Conservation (phyloP, 53 echinoderm and acorn worm genomes). For the Arbacia lixula region DNA sequence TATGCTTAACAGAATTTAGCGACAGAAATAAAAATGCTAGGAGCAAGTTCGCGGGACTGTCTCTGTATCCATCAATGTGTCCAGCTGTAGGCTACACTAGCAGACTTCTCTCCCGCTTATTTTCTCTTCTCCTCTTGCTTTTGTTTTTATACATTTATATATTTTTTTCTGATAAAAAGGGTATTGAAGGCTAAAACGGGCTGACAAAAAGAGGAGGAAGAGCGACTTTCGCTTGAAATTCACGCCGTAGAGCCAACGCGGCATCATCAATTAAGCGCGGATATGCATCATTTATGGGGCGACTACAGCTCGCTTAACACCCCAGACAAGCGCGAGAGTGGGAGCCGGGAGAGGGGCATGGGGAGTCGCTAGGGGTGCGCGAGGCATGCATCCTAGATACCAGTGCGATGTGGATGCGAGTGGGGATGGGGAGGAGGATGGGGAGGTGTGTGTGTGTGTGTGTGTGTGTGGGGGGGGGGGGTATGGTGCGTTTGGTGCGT, state of each 20-base stretch:
- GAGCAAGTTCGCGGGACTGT: conserved; percentile 13
- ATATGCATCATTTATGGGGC: conserved; percentile 54
- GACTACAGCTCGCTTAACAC: conserved; percentile 54
- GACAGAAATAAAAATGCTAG: conserved; percentile 38
- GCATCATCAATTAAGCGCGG: conserved; percentile 57
- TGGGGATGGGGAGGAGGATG: not conserved
- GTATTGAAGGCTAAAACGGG: conserved; percentile 22
- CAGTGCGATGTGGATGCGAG: conserved; percentile 3
- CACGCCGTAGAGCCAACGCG: conserved; percentile 35
- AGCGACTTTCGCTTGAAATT: conserved; percentile 36
- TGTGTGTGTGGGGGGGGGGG: not conserved
- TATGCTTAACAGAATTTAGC: conserved; percentile 38
- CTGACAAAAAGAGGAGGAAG: conserved; percentile 48
- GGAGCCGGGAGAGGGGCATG: conserved; percentile 4
- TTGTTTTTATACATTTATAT: too few relatives aligned
- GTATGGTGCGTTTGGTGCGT: not conserved
- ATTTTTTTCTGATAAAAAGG: conserved; percentile 34
- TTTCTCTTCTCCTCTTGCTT: conserved; percentile 13
- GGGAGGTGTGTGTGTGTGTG: not conserved
- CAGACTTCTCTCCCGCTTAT: not conserved
- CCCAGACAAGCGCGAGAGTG: conserved; percentile 16
- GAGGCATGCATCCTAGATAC: too few relatives aligned
- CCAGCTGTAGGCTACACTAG: conserved; percentile 48
- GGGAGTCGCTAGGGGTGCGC: conserved; percentile 29
- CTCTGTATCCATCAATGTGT: conserved; percentile 35